Percentiles rank a stretch among this genome's conserved stretches.
Conservation (phyloP, 2,888 invertebrate genomes). For the Chymomyza amoena region DNA sequence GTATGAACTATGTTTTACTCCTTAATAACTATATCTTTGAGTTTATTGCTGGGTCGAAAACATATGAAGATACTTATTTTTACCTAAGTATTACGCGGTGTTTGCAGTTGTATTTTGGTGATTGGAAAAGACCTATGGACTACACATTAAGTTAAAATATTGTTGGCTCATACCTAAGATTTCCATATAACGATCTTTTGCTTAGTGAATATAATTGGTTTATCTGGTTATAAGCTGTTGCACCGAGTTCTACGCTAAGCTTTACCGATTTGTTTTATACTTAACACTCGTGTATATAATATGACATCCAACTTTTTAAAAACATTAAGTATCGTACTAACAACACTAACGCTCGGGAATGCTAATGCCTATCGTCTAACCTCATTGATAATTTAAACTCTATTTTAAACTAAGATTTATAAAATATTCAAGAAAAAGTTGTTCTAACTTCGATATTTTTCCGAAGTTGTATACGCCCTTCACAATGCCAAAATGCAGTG, state of each 20-base stretch:
- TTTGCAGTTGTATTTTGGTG: no score
- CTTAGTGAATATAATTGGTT: no score
- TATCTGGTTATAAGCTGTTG: no score
- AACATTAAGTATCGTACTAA: not conserved
- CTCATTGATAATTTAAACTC: slow-evolving; percentile 9
- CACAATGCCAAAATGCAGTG: slow-evolving; percentile 15
- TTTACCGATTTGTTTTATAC: no score
- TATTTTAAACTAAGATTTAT: not conserved
- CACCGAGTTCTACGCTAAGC: no score
- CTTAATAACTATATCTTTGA: not conserved
- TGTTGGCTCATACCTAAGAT: no score
- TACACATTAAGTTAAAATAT: no score
- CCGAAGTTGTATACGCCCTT: slow-evolving; percentile 21
- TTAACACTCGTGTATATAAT: no score
- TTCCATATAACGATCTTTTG: no score
- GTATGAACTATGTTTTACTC: not conserved
- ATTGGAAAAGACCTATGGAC: no score
- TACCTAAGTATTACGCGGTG: not conserved
- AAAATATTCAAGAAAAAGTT: not conserved
- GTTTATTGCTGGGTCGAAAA: not conserved
- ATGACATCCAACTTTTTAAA: no score
- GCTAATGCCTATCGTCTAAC: slow-evolving; percentile 21
- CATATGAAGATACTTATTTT: not conserved
- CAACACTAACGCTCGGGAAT: slow-evolving; percentile 20
- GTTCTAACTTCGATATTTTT: slow-evolving; percentile 7